These are phyloP conservation scores for Leguminivora glycinivorella DNA, from an alignment of 1,140 invertebrate species.

Conservation along the genomic window DNA sequence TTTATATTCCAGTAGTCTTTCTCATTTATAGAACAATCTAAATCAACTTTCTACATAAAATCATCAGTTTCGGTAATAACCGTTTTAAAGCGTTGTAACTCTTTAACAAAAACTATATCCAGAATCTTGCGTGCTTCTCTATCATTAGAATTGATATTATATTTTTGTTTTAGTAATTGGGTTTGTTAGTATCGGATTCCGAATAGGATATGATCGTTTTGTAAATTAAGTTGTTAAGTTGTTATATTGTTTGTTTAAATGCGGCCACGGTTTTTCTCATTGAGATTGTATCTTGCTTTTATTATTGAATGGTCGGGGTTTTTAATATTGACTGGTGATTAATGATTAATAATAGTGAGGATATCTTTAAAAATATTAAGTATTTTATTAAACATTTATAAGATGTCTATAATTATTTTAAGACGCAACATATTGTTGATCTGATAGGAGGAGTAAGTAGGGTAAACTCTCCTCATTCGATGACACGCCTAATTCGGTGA, in stretches of 20 bases:
- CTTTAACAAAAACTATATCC: background rate
- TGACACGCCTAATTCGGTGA: too few species aligned
- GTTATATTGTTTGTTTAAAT: conserved; percentile 13
- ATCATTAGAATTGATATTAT: conserved; percentile 19
- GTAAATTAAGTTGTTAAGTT: conserved; percentile 25
- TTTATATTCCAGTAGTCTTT: background rate
- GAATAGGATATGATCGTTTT: conserved; percentile 22
- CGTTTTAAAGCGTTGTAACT: background rate
- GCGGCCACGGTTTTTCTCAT: background rate
- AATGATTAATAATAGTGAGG: background rate
- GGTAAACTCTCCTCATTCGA: too few species aligned
- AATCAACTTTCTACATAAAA: background rate
- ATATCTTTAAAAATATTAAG: too few species aligned
- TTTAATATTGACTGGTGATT: background rate
- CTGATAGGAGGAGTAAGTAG: background rate
- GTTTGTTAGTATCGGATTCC: conserved; percentile 11
- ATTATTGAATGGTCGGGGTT: background rate
- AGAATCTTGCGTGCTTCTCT: conserved; percentile 11
- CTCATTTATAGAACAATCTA: conserved; percentile 2
- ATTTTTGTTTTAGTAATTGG: conserved; percentile 28
- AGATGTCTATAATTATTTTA: too few species aligned
- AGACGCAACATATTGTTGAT: too few species aligned
- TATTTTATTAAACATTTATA: too few species aligned
- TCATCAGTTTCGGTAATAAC: background rate
- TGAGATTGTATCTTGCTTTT: background rate